Conservation (phyloP, 2,888 invertebrate species). For the Lumbricus terrestris region DNA sequence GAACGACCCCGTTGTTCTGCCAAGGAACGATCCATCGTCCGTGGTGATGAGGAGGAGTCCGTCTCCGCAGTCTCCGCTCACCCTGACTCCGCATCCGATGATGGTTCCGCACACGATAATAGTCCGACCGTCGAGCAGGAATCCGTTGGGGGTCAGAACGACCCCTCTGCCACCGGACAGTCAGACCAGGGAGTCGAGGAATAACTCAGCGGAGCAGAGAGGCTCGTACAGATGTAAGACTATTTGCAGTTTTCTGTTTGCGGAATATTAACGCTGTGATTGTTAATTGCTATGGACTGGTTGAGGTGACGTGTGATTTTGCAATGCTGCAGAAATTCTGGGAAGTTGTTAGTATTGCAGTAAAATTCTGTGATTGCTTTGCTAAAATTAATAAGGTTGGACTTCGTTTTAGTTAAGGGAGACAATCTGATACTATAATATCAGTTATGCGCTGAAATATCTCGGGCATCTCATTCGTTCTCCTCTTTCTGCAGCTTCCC, state of each 20-base stretch:
- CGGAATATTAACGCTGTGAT: neutral
- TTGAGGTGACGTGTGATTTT: neutral
- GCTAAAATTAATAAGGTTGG: too few species aligned
- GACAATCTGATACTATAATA: too few species aligned
- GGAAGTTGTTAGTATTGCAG: too few species aligned
- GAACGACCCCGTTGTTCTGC: neutral
- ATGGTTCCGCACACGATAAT: neutral
- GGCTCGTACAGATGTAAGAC: neutral
- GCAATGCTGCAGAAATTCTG: neutral
- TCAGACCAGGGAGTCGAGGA: neutral
- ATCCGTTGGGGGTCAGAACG: neutral
- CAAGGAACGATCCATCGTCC: neutral
- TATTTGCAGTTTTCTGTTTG: neutral
- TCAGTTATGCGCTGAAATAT: too few species aligned
- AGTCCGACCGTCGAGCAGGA: neutral
- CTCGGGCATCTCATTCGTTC: too few species aligned
- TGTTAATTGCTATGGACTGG: neutral
- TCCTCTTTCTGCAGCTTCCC: too few species aligned
- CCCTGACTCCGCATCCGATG: conserved; percentile 8
- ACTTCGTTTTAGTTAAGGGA: too few species aligned
- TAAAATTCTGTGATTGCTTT: too few species aligned
- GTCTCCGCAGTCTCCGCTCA: neutral
- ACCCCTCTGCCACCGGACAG: neutral
- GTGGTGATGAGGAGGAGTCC: neutral
- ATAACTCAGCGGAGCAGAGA: neutral